A percentile compares a stretch with the other conserved stretches of the same genome.
These are phyloP conservation scores for Steromphala cineraria DNA, from an alignment of 2,888 invertebrate species.

Conservation along the genomic window DNA sequence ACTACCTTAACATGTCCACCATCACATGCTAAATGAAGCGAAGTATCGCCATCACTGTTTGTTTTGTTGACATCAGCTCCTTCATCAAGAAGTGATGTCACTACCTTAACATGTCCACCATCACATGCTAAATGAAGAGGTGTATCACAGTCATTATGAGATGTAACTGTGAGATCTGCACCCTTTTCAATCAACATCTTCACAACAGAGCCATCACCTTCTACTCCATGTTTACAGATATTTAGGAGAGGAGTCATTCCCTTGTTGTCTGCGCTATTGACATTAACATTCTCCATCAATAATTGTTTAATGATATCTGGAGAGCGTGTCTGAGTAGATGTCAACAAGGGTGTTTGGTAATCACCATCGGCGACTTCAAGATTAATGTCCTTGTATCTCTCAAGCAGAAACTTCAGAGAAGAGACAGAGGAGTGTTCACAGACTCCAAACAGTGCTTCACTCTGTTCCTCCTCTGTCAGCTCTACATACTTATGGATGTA, in stretches of 20 bases:
- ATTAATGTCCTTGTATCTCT: not conserved
- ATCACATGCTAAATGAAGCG: not conserved
- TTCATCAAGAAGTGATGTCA: too few species aligned
- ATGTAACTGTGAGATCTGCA: not conserved
- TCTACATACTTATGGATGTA: not conserved
- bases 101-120: too few species aligned
- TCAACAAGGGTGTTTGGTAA: not conserved
- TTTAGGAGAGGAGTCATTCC: not conserved
- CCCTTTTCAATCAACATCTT: not conserved
- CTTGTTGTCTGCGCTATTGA: not conserved
- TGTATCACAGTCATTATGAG: too few species aligned
- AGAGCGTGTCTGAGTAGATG: not conserved
- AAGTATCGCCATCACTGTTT: not conserved
- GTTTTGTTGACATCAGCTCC: too few species aligned
- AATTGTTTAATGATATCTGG: not conserved
- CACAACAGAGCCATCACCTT: not conserved
- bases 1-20: too few species aligned
- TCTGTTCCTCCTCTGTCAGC: not conserved
- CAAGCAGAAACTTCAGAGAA: not conserved
- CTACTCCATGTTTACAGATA: not conserved
- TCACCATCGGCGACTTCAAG: not conserved
- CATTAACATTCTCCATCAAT: not conserved
- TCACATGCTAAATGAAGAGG: too few species aligned
- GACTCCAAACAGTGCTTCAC: not conserved
- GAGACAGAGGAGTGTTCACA: not conserved